phyloP scores from a whole-genome alignment of 1,140 invertebrate species.

The Caerostris darwini region DNA sequence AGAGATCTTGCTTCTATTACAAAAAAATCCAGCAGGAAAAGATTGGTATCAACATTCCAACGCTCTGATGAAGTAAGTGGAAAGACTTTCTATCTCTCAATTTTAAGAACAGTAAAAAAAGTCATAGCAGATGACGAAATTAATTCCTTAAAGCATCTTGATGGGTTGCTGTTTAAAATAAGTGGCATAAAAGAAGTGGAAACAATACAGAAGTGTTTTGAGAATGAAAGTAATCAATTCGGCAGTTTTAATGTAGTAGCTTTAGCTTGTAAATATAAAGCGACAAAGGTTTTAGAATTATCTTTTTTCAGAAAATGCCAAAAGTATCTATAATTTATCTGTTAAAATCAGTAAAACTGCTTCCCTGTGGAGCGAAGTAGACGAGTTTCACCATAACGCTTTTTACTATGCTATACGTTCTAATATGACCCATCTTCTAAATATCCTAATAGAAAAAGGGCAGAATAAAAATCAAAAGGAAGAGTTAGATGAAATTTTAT shows the following conservation, averaged over 20 bases:
- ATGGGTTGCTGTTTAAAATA: background rate
- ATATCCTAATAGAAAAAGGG: constrained; percentile 54
- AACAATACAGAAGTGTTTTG: background rate
- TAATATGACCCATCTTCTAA: constrained; percentile 15
- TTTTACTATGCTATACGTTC: constrained; percentile 68
- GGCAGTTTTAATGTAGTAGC: background rate
- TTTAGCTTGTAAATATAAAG: background rate
- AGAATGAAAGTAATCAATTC: background rate
- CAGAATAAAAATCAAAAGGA: background rate
- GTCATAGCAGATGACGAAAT: background rate
- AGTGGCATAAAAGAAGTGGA: background rate
- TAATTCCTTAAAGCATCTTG: background rate
- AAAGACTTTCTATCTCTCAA: background rate
- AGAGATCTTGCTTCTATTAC: too few species aligned
- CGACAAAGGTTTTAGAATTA: background rate
- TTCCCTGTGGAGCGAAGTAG: background rate
- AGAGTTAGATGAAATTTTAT: constrained; percentile 60
- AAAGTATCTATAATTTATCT: background rate
- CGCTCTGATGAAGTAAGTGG: background rate
- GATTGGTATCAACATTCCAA: too few species aligned
- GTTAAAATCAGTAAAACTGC: background rate
- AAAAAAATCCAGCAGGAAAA: too few species aligned
- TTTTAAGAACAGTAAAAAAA: background rate
- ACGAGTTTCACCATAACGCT: constrained; percentile 52
- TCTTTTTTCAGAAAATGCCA: background rate